Evolutionary conservation across 1,140 invertebrate species (phyloP).

Genomic region (Agrilus planipennis): DNA sequence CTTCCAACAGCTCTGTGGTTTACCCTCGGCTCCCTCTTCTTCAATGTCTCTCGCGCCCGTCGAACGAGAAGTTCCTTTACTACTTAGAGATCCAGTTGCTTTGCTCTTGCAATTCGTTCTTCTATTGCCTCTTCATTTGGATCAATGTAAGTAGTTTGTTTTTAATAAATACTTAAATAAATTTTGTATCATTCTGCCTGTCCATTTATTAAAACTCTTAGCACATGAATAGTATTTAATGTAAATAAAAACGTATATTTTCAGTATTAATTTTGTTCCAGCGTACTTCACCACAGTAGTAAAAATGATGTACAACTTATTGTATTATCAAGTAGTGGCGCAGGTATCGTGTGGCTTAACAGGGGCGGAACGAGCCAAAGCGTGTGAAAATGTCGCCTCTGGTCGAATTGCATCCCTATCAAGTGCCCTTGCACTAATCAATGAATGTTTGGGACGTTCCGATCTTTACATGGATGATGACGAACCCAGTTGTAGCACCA

Average conservation of each 20-base stretch:
- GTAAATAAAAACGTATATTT: no score
- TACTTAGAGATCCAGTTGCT: conserved; percentile 72
- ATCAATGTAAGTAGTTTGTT: conserved; percentile 55
- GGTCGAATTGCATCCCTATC: conserved; percentile 20
- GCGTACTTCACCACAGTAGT: conserved; percentile 80
- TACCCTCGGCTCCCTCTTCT: conserved; percentile 25
- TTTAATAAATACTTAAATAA: neutral
- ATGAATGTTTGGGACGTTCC: conserved; percentile 37
- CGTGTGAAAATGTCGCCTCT: conserved; percentile 14
- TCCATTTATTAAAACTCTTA: no score
- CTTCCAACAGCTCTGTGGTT: conserved; percentile 50
- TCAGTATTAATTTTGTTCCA: conserved; percentile 29
- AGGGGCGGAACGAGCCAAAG: conserved; percentile 35
- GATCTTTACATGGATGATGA: conserved; percentile 40
- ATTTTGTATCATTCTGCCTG: no score
- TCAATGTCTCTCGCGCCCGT: conserved; percentile 34
- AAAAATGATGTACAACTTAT: conserved; percentile 74
- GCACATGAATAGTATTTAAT: no score
- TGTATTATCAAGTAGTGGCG: conserved; percentile 76
- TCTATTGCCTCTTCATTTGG: conserved; percentile 69
- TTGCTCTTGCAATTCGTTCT: conserved; percentile 78
- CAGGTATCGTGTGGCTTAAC: conserved; percentile 57
- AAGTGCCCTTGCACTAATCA: conserved; percentile 35
- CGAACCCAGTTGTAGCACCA: conserved; percentile 8
- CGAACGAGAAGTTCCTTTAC: conserved; percentile 62